Evolutionary conservation across 2,888 invertebrate species (phyloP).

Genomic region (Perdita meconis): DNA sequence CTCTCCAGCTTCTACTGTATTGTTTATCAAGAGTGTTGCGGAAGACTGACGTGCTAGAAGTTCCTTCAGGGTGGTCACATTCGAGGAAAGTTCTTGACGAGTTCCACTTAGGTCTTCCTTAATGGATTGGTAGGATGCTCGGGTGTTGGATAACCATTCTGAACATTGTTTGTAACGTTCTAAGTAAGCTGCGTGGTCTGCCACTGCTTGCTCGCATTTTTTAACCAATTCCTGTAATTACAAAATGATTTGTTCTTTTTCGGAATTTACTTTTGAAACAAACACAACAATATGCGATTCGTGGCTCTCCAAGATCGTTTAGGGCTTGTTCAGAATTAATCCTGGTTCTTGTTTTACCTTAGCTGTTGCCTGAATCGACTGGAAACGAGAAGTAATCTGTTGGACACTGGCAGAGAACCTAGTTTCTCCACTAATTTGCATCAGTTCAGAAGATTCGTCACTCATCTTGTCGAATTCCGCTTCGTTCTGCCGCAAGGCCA

Average conservation of each 20-base stretch:
- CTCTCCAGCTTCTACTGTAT: conserved; percentile 94
- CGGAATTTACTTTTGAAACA: no score
- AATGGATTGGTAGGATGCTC: conserved; percentile 89
- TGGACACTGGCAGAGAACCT: conserved; percentile 95
- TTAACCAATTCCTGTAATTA: conserved; percentile 90
- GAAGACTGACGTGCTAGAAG: conserved; percentile 90
- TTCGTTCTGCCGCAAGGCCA: conserved; percentile 93
- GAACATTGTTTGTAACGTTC: conserved; percentile 94
- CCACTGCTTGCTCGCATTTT: conserved; percentile 95
- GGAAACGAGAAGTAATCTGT: conserved; percentile 95
- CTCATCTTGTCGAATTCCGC: conserved; percentile 94
- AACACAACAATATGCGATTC: no score
- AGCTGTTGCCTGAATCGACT: conserved; percentile 94
- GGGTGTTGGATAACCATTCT: conserved; percentile 91
- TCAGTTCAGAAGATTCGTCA: conserved; percentile 93
- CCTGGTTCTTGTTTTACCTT: conserved; percentile 85
- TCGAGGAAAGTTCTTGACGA: conserved; percentile 89
- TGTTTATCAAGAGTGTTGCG: conserved; percentile 91
- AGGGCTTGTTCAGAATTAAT: no score
- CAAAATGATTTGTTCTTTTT: no score
- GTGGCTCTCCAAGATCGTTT: no score
- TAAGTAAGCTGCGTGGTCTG: conserved; percentile 91
- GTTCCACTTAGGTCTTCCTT: conserved; percentile 86
- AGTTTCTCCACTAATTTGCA: conserved; percentile 93
- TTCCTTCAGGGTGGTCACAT: conserved; percentile 90